Conservation (phyloP, 2,888 invertebrate species). For the Acholoe squamosa region DNA sequence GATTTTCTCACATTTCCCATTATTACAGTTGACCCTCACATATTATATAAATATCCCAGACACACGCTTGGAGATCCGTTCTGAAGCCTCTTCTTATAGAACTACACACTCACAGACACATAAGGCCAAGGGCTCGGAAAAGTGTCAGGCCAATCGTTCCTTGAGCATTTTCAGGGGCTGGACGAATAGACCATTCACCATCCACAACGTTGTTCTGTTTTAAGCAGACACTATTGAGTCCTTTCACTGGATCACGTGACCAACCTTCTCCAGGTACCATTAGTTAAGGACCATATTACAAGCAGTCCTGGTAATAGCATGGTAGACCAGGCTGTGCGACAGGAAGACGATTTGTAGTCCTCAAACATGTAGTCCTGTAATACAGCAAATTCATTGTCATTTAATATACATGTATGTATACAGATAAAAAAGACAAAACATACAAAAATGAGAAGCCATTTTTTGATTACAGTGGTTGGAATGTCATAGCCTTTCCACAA, state of each 20-base stretch:
- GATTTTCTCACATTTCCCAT: not conserved
- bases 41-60: slow-evolving; percentile 38
- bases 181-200: not conserved
- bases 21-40: not conserved
- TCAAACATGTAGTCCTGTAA: slow-evolving; percentile 52
- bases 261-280: not conserved
- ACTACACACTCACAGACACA: slow-evolving; percentile 16
- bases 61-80: not conserved
- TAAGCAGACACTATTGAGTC: not conserved
- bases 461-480: too few species aligned
- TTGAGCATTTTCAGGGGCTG: slow-evolving; percentile 41
- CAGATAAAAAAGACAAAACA: too few species aligned
- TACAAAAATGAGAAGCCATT: too few species aligned
- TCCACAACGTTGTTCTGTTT: not conserved
- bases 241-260: not conserved
- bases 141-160: slow-evolving; percentile 29
- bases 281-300: not conserved
- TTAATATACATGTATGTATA: too few species aligned
- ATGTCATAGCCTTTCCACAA: too few species aligned
- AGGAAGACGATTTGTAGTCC: slow-evolving; percentile 17
- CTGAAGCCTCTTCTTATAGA: not conserved
- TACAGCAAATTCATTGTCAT: not conserved
- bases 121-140: slow-evolving; percentile 15
- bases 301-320: not conserved
- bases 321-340: not conserved